These are phyloP conservation scores for Limnephilus rhombicus DNA, from an alignment of 2,888 invertebrate genomes.

Conservation along the genomic window DNA sequence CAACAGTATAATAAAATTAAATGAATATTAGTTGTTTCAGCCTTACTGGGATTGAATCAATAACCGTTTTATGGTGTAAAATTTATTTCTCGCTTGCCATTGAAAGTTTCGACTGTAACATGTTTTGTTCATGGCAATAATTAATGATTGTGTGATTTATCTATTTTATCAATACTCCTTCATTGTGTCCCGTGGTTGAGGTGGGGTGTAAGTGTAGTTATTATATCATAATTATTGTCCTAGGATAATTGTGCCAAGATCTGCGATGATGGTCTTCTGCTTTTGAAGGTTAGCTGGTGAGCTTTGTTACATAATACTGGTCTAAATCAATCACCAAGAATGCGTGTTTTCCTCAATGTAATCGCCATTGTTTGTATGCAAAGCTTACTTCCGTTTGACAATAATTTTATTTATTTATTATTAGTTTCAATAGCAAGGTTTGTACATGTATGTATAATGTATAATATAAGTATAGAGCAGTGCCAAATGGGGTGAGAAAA, in stretches of 20 bases:
- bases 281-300: slow-evolving; percentile 37
- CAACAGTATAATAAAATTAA: background rate
- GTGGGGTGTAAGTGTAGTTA: slow-evolving; percentile 13
- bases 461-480: too few relatives aligned
- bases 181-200: slow-evolving; percentile 12
- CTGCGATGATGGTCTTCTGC: slow-evolving; percentile 45
- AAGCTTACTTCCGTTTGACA: slow-evolving; percentile 19
- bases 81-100: background rate
- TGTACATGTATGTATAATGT: too few relatives aligned
- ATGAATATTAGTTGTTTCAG: background rate
- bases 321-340: slow-evolving; percentile 34
- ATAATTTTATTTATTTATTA: too few relatives aligned
- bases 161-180: background rate
- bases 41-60: background rate
- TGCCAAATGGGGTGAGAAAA: background rate
- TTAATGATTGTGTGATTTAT: background rate
- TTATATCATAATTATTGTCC: slow-evolving; percentile 34
- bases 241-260: slow-evolving; percentile 46
- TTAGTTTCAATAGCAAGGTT: too few relatives aligned
- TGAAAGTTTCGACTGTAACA: background rate
- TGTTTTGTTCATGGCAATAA: background rate
- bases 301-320: slow-evolving; percentile 42
- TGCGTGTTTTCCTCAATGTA: slow-evolving; percentile 30
- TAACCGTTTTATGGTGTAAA: background rate
- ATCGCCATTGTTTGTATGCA: slow-evolving; percentile 37